Evolutionary conservation across 64 coral and sea anemone species (phyloP).

Genomic region (Acropora yongei): DNA sequence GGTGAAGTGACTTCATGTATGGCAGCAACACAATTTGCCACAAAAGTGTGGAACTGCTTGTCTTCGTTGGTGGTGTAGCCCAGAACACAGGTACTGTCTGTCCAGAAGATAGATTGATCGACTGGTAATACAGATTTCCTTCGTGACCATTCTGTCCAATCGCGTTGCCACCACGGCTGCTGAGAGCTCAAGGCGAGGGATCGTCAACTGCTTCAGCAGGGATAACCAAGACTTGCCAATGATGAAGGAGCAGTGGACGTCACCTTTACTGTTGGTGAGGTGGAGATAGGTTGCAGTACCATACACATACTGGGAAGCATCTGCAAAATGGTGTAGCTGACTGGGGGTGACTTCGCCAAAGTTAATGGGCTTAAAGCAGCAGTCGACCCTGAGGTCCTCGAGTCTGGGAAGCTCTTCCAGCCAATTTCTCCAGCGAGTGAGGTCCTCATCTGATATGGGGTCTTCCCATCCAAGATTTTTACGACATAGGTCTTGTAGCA

Average conservation of each 20-base stretch:
- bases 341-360: background rate
- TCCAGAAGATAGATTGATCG: slow-evolving; percentile 12
- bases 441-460: background rate
- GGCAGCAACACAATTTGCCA: background rate
- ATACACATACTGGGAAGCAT: slow-evolving; percentile 1
- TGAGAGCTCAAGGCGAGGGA: slow-evolving; percentile 15
- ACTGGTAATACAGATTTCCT: slow-evolving; percentile 28
- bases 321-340: slow-evolving; percentile 20
- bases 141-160: slow-evolving; percentile 13
- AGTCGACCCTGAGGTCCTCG: background rate
- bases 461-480: slow-evolving; percentile 10
- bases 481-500: background rate
- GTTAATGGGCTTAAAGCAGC: background rate
- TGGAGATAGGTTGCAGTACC: slow-evolving; percentile 11
- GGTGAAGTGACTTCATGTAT: slow-evolving; percentile 17
- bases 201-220: slow-evolving; percentile 17
- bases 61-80: slow-evolving; percentile 6
- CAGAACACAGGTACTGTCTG: slow-evolving; percentile 28
- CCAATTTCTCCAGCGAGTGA: slow-evolving; percentile 4
- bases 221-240: slow-evolving; percentile 17
- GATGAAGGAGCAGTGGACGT: slow-evolving; percentile 13
- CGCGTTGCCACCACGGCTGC: slow-evolving; percentile 6
- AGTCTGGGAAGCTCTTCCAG: background rate
- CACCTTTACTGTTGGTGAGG: slow-evolving; percentile 8
- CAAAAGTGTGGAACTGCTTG: background rate